Base-by-base conservation (phyloP, 2,888 invertebrate species). In the Lacanobia oleracea region DNA sequence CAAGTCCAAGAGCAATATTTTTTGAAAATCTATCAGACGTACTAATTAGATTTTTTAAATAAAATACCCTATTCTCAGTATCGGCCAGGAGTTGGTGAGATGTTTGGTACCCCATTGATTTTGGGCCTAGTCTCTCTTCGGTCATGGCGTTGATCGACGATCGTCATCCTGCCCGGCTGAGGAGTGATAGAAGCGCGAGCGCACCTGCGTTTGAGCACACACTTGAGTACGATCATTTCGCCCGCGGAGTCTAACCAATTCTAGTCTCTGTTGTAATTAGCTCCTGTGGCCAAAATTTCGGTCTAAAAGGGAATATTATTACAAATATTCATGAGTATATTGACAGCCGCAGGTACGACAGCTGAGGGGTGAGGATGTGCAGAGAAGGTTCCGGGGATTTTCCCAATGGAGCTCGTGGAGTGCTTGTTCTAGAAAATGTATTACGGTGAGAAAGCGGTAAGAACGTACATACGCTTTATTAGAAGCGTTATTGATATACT, bases 391-490 rank as follows among this genome's bases (percentile, higher is more conserved):
- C 73, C 89, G 96, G 43, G 96, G 97, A 18, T 98, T 97, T 88
- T 97, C 97, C 1, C 97, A 97, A 83, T 99, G 99, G 99, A 97
- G 97, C 53, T 95, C 97, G 45, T 99, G 99, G 99, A 97, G 97
- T 1, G 94, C 97, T 16, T 99, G 99, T 89, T 97, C 98, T 0
- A 96, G 97, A 77, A 97, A 97, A 82, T 99, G 99, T 90, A 97
- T 97, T 23, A 98, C 98, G 3, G 96, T 97, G 51, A 96, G 99
- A 83, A 97, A 97, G 89, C 97, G 97, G 98, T 97, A 91, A 78
- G 72, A 43, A 43, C 43, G 12, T 33, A 43, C 2, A 43, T 9
- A 10, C 43, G 43, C 12, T 43, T 43, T 12, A 43, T 12, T 43
- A 43, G 43, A 43, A 43, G 43, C 2, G 12, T 43, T 40, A 40